Evolutionary conservation across 2,888 invertebrate species (phyloP), one percentile per base, ranked within the genome.

Genomic region (Drosophila lutescens): DNA sequence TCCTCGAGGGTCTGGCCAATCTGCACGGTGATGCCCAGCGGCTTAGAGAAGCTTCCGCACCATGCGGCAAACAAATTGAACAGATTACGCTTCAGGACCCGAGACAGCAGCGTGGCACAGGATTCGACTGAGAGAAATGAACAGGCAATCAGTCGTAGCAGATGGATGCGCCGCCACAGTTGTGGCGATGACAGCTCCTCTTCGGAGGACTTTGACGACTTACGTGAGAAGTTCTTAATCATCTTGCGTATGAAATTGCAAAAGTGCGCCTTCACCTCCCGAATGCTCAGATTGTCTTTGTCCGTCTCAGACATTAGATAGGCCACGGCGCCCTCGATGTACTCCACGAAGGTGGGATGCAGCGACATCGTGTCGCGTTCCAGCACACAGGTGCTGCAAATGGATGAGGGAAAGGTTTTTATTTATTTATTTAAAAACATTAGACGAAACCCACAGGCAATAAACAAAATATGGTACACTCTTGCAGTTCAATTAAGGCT

Each of bases 241-340:
- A 99, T 96, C 90, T 98, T 97, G 26, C 97, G 95, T 81, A 99
- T 95, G 91, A 99, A 98, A 91, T 97, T 96, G 74, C 98, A 98
- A 92, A 99, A 99, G 88, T 98, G 98, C 30, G 97, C 94, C 62
- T 98, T 96, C 59, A 99, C 97, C 88, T 98, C 98, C 60, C 96
- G 94, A 20, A 98, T 95, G 32, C 96, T 95, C 1, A 95, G 95
- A 2, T 96, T 95, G 90, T 98, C 98, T 90, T 99, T 98, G 89
- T 99, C 99, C 6, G 96, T 96, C 91, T 99, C 99, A 75, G 95
- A 95, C 91, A 99, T 98, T 55, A 99, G 93, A 91, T 97, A 98
- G 57, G 96, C 94, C 34, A 98, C 94, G 15, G 97, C 98, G 0
- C 98, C 98, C 83, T 99, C 99, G 84, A 99, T 95, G 90, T 98